These are phyloP conservation scores for Sarotherodon lohbergeri DNA, from an alignment of 2,113 vertebrate species.

Conservation along the genomic window DNA sequence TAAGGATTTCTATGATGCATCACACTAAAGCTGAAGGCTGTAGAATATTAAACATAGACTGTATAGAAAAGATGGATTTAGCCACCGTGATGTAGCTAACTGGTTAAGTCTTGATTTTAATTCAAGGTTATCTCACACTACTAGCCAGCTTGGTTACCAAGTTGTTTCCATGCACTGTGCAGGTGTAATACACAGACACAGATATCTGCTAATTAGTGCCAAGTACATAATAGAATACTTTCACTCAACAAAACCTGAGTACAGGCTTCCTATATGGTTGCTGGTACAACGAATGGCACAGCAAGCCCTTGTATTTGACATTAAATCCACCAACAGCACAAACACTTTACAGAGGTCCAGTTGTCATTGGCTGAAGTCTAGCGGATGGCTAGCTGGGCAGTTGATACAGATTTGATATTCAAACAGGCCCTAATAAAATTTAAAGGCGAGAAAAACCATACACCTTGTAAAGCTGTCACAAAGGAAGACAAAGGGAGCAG, in stretches of 20 bases:
- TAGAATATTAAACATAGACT: neutral
- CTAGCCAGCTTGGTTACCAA: neutral
- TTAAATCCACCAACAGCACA: neutral
- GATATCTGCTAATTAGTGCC: rapidly evolving
- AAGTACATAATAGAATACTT: neutral
- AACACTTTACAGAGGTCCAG: rapidly evolving
- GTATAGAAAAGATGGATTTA: neutral
- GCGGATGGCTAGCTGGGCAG: neutral
- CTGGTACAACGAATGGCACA: neutral
- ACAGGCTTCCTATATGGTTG: neutral
- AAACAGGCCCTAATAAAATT: neutral
- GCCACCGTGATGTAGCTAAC: neutral
- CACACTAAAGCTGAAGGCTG: rapidly evolving
- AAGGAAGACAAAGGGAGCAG: neutral
- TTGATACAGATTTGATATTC: neutral
- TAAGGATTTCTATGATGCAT: rapidly evolving
- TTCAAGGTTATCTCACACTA: rapidly evolving
- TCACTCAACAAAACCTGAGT: neutral
- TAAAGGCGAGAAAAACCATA: neutral
- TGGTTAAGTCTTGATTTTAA: neutral
- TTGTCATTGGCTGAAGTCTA: rapidly evolving
- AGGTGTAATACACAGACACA: neutral
- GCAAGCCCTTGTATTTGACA: neutral
- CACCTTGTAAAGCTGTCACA: neutral
- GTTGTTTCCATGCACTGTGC: neutral